Evolutionary conservation across 2,797 vertebrate genomes (phyloP).

Genomic region (Xiphorhynchus erythropygius): DNA sequence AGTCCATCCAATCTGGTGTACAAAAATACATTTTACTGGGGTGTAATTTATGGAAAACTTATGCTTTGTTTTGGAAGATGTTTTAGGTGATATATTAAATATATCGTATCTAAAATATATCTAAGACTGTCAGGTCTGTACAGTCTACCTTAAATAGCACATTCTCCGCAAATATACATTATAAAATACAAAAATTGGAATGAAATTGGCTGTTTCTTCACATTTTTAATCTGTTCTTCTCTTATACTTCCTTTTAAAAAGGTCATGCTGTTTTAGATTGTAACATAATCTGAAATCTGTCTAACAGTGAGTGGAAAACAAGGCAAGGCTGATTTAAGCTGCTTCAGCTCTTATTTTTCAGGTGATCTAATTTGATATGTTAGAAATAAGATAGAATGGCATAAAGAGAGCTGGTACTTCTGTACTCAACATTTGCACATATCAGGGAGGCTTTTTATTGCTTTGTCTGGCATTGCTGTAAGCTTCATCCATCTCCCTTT

Average conservation of each 20-base stretch:
- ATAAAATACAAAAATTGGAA: neutral
- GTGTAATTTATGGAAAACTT: neutral
- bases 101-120: neutral
- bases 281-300: neutral
- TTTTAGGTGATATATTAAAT: neutral
- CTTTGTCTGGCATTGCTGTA: neutral
- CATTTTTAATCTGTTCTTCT: neutral
- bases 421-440: neutral
- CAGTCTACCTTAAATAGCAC: neutral
- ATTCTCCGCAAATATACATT: neutral
- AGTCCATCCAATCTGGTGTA: neutral
- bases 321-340: neutral
- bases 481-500: neutral
- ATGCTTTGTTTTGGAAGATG: neutral
- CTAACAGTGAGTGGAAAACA: neutral
- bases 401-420: neutral
- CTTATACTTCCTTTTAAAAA: neutral
- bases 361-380: neutral
- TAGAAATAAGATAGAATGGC: neutral
- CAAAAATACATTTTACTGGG: neutral
- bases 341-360: neutral
- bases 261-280: neutral
- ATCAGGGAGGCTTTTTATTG: neutral
- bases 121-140: neutral
- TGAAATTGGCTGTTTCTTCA: neutral